A percentile compares a stretch with the other conserved stretches of the same genome.
Conservation (phyloP, 2,888 invertebrate species). For the Acronicta psi region DNA sequence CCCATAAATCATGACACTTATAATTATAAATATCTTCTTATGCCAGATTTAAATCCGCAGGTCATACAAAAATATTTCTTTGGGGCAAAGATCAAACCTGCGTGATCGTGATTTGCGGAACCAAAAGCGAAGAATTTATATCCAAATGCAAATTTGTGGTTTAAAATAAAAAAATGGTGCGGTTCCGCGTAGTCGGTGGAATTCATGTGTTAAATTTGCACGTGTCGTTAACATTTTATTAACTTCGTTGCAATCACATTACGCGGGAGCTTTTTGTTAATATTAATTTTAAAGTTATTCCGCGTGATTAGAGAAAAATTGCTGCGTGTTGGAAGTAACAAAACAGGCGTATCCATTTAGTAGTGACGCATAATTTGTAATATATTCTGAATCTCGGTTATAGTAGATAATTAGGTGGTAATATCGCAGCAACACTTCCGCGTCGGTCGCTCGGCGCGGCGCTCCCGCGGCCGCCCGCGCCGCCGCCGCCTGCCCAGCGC, state of each 20-base stretch:
- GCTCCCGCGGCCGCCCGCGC: constrained; percentile 30
- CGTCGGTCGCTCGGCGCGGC: constrained; percentile 65
- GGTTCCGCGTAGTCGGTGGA: too few species aligned
- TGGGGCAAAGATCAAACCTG: too few species aligned
- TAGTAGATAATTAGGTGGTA: constrained; percentile 76
- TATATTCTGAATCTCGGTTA: constrained; percentile 67
- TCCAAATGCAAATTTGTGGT: too few species aligned
- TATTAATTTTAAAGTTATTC: constrained; percentile 1
- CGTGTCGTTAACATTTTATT: background rate
- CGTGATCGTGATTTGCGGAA: too few species aligned
- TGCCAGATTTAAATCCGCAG: too few species aligned
- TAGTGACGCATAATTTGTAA: constrained; percentile 65
- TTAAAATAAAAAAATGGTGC: too few species aligned
- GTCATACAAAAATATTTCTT: too few species aligned
- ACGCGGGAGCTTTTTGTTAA: constrained; percentile 6
- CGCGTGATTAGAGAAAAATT: constrained; percentile 26
- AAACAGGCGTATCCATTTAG: constrained; percentile 56
- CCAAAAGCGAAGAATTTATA: too few species aligned
- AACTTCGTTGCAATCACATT: constrained; percentile 1
- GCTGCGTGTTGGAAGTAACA: constrained; percentile 29
- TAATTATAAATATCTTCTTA: too few species aligned
- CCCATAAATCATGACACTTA: too few species aligned
- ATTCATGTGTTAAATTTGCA: too few species aligned
- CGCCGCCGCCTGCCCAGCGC: constrained; percentile 48
- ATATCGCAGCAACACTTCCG: constrained; percentile 72